These are phyloP conservation scores for Lytechinus pictus DNA, from an alignment of 35 echinoderm and acorn worm genomes.

Conservation along the genomic window DNA sequence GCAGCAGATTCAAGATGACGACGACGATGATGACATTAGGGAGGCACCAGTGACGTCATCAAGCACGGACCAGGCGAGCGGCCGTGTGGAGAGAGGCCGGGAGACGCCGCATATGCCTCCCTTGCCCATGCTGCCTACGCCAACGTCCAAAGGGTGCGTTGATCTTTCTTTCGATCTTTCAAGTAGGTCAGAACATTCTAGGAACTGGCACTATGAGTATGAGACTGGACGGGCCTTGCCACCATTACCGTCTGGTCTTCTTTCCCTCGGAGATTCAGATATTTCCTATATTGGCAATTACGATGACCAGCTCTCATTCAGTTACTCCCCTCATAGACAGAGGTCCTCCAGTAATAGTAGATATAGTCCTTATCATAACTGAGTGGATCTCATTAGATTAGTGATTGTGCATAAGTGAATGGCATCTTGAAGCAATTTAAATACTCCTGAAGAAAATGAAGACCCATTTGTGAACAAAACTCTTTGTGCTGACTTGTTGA, in stretches of 20 bases:
- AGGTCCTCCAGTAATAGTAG: background rate
- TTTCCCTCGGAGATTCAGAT: background rate
- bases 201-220: slow-evolving; percentile 35
- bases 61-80: background rate
- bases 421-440: background rate
- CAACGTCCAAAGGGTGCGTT: slow-evolving; percentile 52
- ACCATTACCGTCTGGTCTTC: background rate
- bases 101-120: slow-evolving; percentile 47
- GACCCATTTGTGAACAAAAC: background rate
- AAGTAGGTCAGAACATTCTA: slow-evolving; percentile 11
- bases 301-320: background rate
- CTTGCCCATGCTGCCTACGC: slow-evolving; percentile 44
- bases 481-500: no score
- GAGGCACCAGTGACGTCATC: background rate
- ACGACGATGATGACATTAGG: slow-evolving; percentile 48
- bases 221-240: slow-evolving; percentile 9
- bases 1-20: slow-evolving; percentile 35
- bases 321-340: background rate
- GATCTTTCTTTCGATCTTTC: slow-evolving; percentile 41
- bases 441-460: background rate
- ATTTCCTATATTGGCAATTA: background rate
- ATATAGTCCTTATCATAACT: slow-evolving; percentile 22
- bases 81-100: slow-evolving; percentile 32
- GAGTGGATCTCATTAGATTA: background rate
- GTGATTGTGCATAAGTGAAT: background rate